Base-by-base conservation (phyloP, 2,888 invertebrate species). In the Torymus auratus region DNA sequence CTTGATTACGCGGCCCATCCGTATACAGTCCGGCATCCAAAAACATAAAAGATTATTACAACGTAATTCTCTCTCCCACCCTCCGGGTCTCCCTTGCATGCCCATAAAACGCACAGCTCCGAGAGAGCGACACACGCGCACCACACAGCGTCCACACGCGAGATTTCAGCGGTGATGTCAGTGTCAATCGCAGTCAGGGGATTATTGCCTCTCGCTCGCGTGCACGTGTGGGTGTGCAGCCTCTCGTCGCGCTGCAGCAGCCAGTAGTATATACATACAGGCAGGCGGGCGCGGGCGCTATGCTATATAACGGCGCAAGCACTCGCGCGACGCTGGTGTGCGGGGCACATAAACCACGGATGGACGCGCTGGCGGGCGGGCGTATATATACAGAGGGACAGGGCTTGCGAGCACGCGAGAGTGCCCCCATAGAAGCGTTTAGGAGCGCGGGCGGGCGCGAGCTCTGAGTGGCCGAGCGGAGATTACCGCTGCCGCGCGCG, bases 401-500 rank as follows among this genome's bases (percentile, higher is more conserved):
- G 70, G 52, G 17, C 17, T 17, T 58, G 17, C 3, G 15, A 50
- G 52, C 14, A 41, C 50, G n/a, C 41, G 70, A 17, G 20, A 20
- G 20, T 11, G 52, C 52, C 52, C 84, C 85, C 84, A 85, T 86
- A 85, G 86, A 86, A 86, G 58, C 86, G 86, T 86, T 86, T 85
- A 85, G 14, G 61, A 61, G 86, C 85, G 86, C 85, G 84, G 83
- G 83, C 84, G 28, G 28, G 28, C 28, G 28, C 28, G 28, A 28
- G 28, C 28, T 28, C 28, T 28, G 88, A 88, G 86, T 87, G 89
- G 89, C 86, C 88, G 86, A 85, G 86, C 86, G 86, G 87, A 90
- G 89, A 89, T 90, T 90, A 89, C 89, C 86, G 88, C 89, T 86
- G 88, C 83, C 53, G 50, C 15, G 50, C 15, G 23, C 28, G 86